Conservation (phyloP, 2,888 invertebrate species). For the Cerceris rybyensis region DNA sequence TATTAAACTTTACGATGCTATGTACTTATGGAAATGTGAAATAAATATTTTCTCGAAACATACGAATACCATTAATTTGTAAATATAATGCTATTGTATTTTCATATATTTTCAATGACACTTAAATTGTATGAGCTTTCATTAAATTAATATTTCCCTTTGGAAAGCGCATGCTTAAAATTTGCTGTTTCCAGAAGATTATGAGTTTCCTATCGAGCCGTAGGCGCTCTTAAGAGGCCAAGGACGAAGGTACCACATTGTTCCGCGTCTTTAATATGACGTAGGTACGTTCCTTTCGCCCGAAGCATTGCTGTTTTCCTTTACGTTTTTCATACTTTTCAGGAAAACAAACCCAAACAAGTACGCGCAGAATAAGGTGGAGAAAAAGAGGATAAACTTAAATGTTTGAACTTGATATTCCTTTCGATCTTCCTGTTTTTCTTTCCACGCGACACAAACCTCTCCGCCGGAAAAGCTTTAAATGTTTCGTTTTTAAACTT, state of each 20-base stretch:
- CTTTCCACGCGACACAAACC: no score
- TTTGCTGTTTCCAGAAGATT: slow-evolving; percentile 59
- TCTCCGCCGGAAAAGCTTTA: neutral
- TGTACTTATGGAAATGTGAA: no score
- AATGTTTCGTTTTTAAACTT: neutral
- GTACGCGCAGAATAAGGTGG: no score
- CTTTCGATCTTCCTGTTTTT: no score
- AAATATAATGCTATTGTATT: no score
- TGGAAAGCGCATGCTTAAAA: slow-evolving; percentile 62
- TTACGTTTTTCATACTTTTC: slow-evolving; percentile 12
- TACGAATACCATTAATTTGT: no score
- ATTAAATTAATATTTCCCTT: slow-evolving; percentile 34
- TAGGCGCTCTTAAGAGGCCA: slow-evolving; percentile 59
- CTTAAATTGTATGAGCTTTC: neutral
- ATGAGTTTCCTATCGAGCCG: slow-evolving; percentile 59
- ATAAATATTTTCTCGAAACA: no score
- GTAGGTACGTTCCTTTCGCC: slow-evolving; percentile 22
- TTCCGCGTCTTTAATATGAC: slow-evolving; percentile 50
- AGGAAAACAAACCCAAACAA: slow-evolving; percentile 2
- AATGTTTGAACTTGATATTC: neutral
- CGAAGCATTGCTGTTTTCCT: slow-evolving; percentile 5
- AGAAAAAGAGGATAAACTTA: neutral
- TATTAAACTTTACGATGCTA: no score
- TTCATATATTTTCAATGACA: no score
- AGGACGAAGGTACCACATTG: slow-evolving; percentile 65